Evolutionary conservation across 35 echinoderm and acorn worm species (phyloP).

Genomic region (Anneissia japonica): DNA sequence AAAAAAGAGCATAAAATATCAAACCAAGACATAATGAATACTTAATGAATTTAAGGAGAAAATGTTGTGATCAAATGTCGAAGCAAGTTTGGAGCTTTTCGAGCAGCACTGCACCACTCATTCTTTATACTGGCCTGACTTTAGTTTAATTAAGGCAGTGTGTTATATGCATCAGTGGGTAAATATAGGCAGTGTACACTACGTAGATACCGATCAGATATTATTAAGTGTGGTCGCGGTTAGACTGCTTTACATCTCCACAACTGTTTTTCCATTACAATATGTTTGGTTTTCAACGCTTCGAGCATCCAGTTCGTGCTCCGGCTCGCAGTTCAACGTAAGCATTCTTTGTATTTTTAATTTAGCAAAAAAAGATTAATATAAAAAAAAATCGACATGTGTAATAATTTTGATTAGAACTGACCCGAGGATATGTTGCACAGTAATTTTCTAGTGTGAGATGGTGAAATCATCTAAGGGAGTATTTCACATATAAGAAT

Average conservation of each 20-base stretch:
- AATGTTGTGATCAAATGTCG: not conserved
- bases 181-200: not conserved
- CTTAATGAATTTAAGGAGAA: not conserved
- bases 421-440: too few species aligned
- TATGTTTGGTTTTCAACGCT: slow-evolving; percentile 1
- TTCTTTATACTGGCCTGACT: not conserved
- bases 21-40: not conserved
- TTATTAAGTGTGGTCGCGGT: not conserved
- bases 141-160: not conserved
- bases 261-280: not conserved
- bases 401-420: too few species aligned
- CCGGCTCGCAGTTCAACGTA: not conserved
- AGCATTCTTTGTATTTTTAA: too few species aligned
- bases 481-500: too few species aligned
- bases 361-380: too few species aligned
- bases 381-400: too few species aligned
- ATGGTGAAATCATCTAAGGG: too few species aligned
- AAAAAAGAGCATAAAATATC: not conserved
- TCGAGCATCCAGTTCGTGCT: not conserved
- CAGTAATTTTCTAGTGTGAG: too few species aligned
- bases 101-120: not conserved
- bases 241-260: not conserved
- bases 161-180: not conserved
- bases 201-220: not conserved
- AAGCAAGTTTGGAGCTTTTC: not conserved